Base-by-base conservation (phyloP, 2,888 invertebrate species). In the Troides oblongomaculatus region DNA sequence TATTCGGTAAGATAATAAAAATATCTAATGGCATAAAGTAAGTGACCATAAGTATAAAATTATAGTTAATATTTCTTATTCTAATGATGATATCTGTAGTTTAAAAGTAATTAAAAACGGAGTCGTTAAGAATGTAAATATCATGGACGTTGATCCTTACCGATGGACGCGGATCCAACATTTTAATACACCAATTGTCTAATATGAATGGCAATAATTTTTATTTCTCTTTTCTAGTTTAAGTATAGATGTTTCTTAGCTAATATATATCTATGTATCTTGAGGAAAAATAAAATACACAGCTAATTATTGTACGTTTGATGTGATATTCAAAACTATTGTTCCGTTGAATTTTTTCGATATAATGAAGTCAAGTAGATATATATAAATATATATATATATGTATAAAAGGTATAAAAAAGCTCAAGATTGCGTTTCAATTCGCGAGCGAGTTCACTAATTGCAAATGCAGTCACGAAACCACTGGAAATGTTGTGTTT, bases 391-490 rank as follows among this genome's bases (percentile, higher is more conserved):
- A 21, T 21, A 21, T 21, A 21, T 21, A 21, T 21, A 21, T 21
- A n/a, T n/a, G n/a, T 30, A 30, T 3, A 30, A 30, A 30, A 30
- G 3, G 30, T 30, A 30, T 69, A 62, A 70, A 70, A 66, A 62
- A 66, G 70, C 65, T 62, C 43, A 21, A 70, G 63, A 66, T 66
- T 66, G 61, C 70, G 66, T 66, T 63, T 59, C 63, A 59, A 66
- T 66, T 70, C 60, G 63, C 63, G 50, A 63, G 66, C 58, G 43
- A 63, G 58, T 66, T 72, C 72, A 76, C 78, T 83, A 85, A 88
- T 87, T 86, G 84, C 78, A 76, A 76, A 80, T 72, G 76, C 75
- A 78, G 81, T 84, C 84, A 84, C 83, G 81, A 85, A 89, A 87
- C 84, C 79, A 75, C 78, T 82, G 81, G 82, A 81, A 87, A 81